These are phyloP conservation scores for Cephalopholis sonnerati DNA, from an alignment of 2,113 vertebrate genomes.

Conservation along the genomic window DNA sequence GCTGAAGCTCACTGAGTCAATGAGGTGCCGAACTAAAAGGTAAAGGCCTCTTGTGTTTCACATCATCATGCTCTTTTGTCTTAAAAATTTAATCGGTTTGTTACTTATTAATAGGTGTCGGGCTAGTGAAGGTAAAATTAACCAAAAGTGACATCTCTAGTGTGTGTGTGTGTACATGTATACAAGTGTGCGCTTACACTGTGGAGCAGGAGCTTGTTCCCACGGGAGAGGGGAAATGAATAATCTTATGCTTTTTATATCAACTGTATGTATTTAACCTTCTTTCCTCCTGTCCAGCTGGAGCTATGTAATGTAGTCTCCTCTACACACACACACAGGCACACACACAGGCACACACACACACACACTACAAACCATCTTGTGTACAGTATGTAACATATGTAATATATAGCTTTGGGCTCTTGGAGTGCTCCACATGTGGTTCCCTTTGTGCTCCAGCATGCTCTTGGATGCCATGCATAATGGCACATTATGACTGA, in stretches of 20 bases:
- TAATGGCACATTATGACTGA: constrained; percentile 79
- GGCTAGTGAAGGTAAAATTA: too few species aligned
- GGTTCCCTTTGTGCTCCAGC: constrained; percentile 72
- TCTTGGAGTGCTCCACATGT: constrained; percentile 71
- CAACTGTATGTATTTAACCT: constrained; percentile 50
- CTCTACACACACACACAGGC: constrained; percentile 28
- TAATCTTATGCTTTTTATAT: constrained; percentile 70
- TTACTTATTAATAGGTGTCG: too few species aligned
- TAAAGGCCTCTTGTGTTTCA: too few species aligned
- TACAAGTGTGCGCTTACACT: constrained; percentile 8
- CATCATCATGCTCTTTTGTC: too few species aligned
- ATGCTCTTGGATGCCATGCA: constrained; percentile 70
- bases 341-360: constrained; percentile 2
- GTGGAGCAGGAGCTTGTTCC: constrained; percentile 36
- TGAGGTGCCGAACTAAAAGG: too few species aligned
- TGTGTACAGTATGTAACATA: constrained; percentile 68
- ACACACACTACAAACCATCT: constrained; percentile 1
- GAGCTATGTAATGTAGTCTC: constrained; percentile 44
- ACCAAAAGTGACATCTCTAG: too few species aligned
- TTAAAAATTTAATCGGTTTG: too few species aligned
- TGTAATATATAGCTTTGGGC: constrained; percentile 76
- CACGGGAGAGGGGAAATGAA: constrained; percentile 70
- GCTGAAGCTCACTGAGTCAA: too few species aligned
- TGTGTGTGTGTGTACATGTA: neutral
- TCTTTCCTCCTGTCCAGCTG: constrained; percentile 47